Percentiles rank a stretch among this genome's conserved stretches.
Conservation (phyloP, 2,797 vertebrate genomes). For the Bucorvus abyssinicus region DNA sequence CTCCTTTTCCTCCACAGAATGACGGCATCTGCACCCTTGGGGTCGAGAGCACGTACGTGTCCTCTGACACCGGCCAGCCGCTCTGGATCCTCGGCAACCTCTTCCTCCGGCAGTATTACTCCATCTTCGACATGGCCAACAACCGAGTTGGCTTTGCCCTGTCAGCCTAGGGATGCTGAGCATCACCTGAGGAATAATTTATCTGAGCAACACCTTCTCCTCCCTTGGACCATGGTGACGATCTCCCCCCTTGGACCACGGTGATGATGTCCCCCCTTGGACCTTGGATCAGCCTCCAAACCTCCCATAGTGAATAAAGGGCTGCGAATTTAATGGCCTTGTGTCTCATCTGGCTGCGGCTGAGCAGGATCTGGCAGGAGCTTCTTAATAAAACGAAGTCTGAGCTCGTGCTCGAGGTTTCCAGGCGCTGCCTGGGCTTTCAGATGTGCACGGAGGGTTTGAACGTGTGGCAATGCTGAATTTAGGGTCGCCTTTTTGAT, state of each 20-base stretch:
- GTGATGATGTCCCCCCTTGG: too few species aligned
- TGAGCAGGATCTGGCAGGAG: background rate
- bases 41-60: slow-evolving; percentile 74
- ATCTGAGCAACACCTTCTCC: background rate
- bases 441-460: background rate
- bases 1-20: background rate
- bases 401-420: background rate
- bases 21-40: slow-evolving; percentile 55
- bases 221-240: background rate
- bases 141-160: slow-evolving; percentile 61
- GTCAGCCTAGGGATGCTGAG: background rate
- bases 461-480: background rate
- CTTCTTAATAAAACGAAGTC: background rate
- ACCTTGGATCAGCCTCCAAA: background rate
- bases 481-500: background rate
- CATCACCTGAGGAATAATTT: rapidly evolving
- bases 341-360: background rate
- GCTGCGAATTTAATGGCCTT: background rate
- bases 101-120: slow-evolving; percentile 81
- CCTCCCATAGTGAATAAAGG: background rate
- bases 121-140: slow-evolving; percentile 73
- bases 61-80: slow-evolving; percentile 64
- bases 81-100: slow-evolving; percentile 82
- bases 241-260: background rate
- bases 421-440: background rate